A percentile compares a stretch with the other conserved stretches of the same genome.
phyloP scores from a whole-genome alignment of 2,113 vertebrate species.

The Acrocephalus kingi region DNA sequence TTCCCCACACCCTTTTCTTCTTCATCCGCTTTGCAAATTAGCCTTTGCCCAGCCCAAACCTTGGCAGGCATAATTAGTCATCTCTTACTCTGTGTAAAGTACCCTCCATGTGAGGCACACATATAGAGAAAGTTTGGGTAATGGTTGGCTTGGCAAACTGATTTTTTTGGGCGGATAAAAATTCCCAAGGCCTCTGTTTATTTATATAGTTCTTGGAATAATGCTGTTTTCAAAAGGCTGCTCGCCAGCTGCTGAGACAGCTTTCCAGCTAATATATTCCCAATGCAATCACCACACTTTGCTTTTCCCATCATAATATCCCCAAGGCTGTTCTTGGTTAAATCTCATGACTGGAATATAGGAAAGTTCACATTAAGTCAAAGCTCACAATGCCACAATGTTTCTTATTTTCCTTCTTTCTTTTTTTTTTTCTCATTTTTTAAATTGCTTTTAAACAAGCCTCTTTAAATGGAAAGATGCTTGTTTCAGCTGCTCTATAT shows the following conservation, averaged over 20 bases:
- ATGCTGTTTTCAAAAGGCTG: constrained; percentile 69
- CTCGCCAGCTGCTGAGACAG: constrained; percentile 73
- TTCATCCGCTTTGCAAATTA: not conserved
- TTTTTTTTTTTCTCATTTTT: not conserved
- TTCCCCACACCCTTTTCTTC: not conserved
- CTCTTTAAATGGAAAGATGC: not conserved
- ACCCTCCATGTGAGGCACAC: constrained; percentile 37
- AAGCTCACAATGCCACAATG: constrained; percentile 12
- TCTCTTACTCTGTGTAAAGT: constrained; percentile 15
- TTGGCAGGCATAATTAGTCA: not conserved
- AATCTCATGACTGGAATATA: constrained; percentile 67
- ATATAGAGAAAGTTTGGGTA: constrained; percentile 61
- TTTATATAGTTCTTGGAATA: constrained; percentile 83
- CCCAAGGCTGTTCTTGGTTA: constrained; percentile 65
- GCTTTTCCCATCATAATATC: constrained; percentile 68
- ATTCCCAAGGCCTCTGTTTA: constrained; percentile 85
- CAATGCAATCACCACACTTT: constrained; percentile 62
- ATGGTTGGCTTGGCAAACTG: constrained; percentile 53
- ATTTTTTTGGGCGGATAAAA: constrained; percentile 68
- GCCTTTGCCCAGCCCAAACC: not conserved
- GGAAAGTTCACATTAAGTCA: constrained; percentile 62
- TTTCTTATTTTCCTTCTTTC: not conserved
- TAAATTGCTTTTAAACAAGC: not conserved
- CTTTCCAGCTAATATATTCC: constrained; percentile 69
- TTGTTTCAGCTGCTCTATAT: not conserved